phyloP scores from a whole-genome alignment of 2,888 invertebrate genomes.

The Diarsia dahlii region DNA sequence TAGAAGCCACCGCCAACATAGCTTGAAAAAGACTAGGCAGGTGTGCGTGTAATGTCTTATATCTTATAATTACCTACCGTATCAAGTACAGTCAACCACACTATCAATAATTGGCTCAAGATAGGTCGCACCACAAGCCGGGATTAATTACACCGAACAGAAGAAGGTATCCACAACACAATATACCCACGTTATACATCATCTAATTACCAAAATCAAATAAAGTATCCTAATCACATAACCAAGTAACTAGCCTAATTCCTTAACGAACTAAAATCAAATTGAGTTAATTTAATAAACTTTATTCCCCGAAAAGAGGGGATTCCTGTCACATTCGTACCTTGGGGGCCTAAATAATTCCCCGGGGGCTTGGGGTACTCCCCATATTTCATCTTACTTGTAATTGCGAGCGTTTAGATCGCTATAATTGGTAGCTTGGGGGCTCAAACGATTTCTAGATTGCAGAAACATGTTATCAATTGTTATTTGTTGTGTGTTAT shows the following conservation, averaged over 20 bases:
- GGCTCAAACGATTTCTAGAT: constrained; percentile 57
- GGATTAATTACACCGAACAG: constrained; percentile 23
- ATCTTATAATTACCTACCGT: not conserved
- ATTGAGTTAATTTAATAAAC: constrained; percentile 60
- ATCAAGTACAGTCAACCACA: constrained; percentile 1
- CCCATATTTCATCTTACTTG: constrained; percentile 64
- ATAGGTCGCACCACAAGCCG: not conserved
- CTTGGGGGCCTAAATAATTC: constrained; percentile 58
- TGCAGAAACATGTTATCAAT: constrained; percentile 57
- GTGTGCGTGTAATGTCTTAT: not conserved
- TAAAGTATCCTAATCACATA: constrained; percentile 32
- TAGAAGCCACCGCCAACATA: not conserved
- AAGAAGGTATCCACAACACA: constrained; percentile 20
- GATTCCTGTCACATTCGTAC: constrained; percentile 57
- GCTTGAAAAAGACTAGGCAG: not conserved
- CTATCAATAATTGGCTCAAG: constrained; percentile 14
- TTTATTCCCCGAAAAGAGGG: constrained; percentile 50
- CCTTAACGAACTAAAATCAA: constrained; percentile 57
- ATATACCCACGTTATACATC: constrained; percentile 1
- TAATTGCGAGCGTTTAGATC: constrained; percentile 61
- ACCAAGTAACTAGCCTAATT: constrained; percentile 44
- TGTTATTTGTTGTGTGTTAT: constrained; percentile 16
- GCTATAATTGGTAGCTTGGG: constrained; percentile 58
- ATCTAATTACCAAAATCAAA: constrained; percentile 39
- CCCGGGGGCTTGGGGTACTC: constrained; percentile 28